Conservation (phyloP, 2,888 invertebrate species). For the Petrolisthes manimaculis region DNA sequence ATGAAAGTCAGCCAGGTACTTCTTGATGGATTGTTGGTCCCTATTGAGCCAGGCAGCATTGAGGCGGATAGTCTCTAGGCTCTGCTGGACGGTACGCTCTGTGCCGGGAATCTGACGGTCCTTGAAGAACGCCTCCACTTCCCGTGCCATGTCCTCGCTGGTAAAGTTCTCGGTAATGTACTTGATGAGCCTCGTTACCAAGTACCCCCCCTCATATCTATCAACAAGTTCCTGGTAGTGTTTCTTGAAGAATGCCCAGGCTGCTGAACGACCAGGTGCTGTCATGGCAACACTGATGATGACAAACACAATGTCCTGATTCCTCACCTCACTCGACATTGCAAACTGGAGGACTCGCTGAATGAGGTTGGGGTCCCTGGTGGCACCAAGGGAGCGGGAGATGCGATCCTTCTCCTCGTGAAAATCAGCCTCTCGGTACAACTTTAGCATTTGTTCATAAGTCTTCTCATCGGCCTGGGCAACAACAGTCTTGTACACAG, state of each 20-base stretch:
- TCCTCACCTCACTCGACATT: slow-evolving; percentile 83
- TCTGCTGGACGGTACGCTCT: slow-evolving; percentile 90
- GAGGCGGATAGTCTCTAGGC: slow-evolving; percentile 89
- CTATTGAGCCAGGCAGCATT: slow-evolving; percentile 89
- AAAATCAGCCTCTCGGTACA: slow-evolving; percentile 87
- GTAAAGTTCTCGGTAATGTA: slow-evolving; percentile 90
- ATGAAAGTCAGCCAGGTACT: slow-evolving; percentile 71
- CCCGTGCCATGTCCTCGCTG: slow-evolving; percentile 82
- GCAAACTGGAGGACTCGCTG: slow-evolving; percentile 74
- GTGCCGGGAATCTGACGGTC: slow-evolving; percentile 82
- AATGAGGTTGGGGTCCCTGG: slow-evolving; percentile 76
- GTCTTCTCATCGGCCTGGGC: slow-evolving; percentile 79
- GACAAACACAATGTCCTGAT: slow-evolving; percentile 91
- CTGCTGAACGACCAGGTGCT: slow-evolving; percentile 80
- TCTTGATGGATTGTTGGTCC: slow-evolving; percentile 79
- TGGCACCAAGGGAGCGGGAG: slow-evolving; percentile 85
- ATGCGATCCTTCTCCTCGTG: slow-evolving; percentile 95
- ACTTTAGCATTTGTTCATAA: slow-evolving; percentile 82
- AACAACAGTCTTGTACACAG: slow-evolving; percentile 88
- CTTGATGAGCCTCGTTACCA: slow-evolving; percentile 86
- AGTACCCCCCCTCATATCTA: slow-evolving; percentile 83
- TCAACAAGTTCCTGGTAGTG: slow-evolving; percentile 71
- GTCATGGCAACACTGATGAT: slow-evolving; percentile 88
- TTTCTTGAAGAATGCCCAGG: slow-evolving; percentile 91
- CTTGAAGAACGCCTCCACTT: slow-evolving; percentile 86